A percentile compares a stretch with the other conserved stretches of the same genome.
Evolutionary conservation across 2,113 vertebrate species (phyloP).

Genomic region (Barbus barbus): DNA sequence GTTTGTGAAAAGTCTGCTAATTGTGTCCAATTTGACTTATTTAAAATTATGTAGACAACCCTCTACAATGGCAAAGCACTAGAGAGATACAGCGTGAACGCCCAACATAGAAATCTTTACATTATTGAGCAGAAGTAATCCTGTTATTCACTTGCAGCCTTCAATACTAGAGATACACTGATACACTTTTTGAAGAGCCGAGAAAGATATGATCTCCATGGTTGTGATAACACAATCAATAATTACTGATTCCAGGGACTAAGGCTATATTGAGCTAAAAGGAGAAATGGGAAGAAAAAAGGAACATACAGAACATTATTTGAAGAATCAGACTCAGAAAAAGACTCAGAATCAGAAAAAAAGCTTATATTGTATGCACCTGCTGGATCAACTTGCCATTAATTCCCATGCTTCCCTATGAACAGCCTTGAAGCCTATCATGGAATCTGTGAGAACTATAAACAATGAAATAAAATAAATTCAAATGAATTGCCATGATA

Average conservation of each 20-base stretch:
- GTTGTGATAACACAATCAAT: constrained; percentile 35
- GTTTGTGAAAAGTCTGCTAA: constrained; percentile 12
- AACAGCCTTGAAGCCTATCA: neutral
- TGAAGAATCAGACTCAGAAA: neutral
- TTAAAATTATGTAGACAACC: constrained; percentile 17
- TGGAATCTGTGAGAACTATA: neutral
- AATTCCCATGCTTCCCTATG: neutral
- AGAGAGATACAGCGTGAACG: neutral
- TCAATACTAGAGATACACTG: constrained; percentile 20
- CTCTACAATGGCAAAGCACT: neutral
- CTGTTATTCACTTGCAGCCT: constrained; percentile 24
- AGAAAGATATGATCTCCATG: constrained; percentile 34
- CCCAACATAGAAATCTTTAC: constrained; percentile 9
- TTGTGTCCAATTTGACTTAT: constrained; percentile 24
- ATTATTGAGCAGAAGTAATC: constrained; percentile 39
- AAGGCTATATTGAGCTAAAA: constrained; percentile 31
- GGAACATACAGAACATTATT: neutral
- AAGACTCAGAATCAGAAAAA: too few relatives aligned
- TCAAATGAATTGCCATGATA: neutral
- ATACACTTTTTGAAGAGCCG: constrained; percentile 37
- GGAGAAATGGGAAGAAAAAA: constrained; percentile 20
- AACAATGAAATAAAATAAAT: neutral
- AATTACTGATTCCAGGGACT: constrained; percentile 17
- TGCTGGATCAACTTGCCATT: neutral
- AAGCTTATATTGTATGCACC: neutral